Percentiles rank a stretch among this genome's conserved stretches.
phyloP scores from a whole-genome alignment of 2,888 invertebrate species.

The Papilio protenor region DNA sequence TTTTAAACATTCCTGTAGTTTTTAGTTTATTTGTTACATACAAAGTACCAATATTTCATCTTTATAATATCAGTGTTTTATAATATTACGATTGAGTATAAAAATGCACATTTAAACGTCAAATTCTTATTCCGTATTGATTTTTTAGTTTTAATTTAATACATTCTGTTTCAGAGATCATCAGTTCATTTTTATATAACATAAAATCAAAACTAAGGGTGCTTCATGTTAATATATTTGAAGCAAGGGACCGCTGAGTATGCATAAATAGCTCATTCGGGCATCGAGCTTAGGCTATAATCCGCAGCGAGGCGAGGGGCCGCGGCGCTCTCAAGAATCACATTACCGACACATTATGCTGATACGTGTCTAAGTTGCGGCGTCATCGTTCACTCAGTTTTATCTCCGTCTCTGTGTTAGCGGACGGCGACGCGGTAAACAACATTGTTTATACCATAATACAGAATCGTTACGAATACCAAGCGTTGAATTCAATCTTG shows the following conservation, averaged over 20 bases:
- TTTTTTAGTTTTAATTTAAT: no score
- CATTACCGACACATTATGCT: constrained; percentile 81
- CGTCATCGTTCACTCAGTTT: constrained; percentile 34
- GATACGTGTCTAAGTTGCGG: constrained; percentile 67
- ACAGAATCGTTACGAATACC: background rate
- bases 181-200: background rate
- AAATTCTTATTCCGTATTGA: no score
- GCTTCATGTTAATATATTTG: constrained; percentile 53
- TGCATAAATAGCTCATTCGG: constrained; percentile 72
- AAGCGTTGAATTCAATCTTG: background rate
- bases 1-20: no score
- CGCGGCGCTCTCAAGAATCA: constrained; percentile 72
- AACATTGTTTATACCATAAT: constrained; percentile 19
- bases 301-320: constrained; percentile 72
- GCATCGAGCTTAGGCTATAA: constrained; percentile 69
- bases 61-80: no score
- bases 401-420: constrained; percentile 31
- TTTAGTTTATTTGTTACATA: no score
- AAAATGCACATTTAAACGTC: no score
- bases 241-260: constrained; percentile 60
- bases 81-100: no score
- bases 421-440: background rate
- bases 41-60: no score
- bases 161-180: no score
- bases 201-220: background rate